Evolutionary conservation across 2,797 vertebrate species (phyloP).

Genomic region (Sebastes kiyomatsui): DNA sequence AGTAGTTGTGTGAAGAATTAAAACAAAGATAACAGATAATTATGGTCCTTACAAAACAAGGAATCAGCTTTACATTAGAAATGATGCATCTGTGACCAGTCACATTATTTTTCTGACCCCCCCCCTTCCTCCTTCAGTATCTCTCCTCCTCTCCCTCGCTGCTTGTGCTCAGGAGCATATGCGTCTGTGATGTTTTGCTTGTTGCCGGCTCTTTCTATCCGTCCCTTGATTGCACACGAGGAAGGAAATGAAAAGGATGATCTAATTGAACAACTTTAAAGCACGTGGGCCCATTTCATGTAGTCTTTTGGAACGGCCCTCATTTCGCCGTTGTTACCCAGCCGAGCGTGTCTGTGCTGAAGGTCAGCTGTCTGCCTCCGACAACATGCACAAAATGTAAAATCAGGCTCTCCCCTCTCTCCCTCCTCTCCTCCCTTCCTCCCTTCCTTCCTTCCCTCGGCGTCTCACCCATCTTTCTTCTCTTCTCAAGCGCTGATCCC

Average conservation of each 20-base stretch:
- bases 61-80: neutral
- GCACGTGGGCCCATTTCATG: constrained; percentile 73
- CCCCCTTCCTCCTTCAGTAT: neutral
- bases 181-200: constrained; percentile 47
- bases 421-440: neutral
- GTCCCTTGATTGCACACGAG: constrained; percentile 67
- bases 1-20: no score
- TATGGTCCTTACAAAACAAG: neutral
- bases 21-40: neutral
- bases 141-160: neutral
- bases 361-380: constrained; percentile 80
- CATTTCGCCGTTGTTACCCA: constrained; percentile 69
- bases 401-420: constrained; percentile 46
- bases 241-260: constrained; percentile 79
- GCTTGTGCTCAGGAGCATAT: constrained; percentile 20
- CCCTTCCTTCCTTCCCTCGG: neutral
- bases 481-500: constrained; percentile 42
- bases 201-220: constrained; percentile 42
- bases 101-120: neutral
- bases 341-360: constrained; percentile 75
- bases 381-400: constrained; percentile 81
- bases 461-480: constrained; percentile 12
- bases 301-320: constrained; percentile 72
- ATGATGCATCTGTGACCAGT: neutral
- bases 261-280: constrained; percentile 84